These are phyloP conservation scores for Andrena minutula DNA, from an alignment of 2,888 invertebrate species.

Conservation along the genomic window DNA sequence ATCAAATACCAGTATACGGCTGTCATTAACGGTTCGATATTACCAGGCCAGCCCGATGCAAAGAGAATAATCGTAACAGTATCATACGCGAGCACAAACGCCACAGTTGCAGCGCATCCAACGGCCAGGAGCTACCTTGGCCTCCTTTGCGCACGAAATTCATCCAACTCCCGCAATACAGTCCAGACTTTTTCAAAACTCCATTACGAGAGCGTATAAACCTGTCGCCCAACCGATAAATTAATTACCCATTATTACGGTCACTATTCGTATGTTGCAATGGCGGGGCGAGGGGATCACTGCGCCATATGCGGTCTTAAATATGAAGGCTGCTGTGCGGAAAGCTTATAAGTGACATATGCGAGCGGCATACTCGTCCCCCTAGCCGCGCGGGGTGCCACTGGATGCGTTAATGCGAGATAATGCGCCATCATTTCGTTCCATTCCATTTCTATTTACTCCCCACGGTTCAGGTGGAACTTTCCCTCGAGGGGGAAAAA, in stretches of 20 bases:
- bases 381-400: conserved; percentile 44
- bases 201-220: conserved; percentile 11
- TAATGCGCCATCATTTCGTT: conserved; percentile 65
- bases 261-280: background rate
- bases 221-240: conserved; percentile 23
- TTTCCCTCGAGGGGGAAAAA: conserved; percentile 20
- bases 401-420: conserved; percentile 66
- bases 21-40: conserved; percentile 22
- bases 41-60: background rate
- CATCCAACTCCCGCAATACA: background rate
- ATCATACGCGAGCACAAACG: background rate
- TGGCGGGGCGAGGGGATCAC: conserved; percentile 26
- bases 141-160: background rate
- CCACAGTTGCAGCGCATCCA: background rate
- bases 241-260: conserved; percentile 54
- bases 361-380: conserved; percentile 52
- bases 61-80: conserved; percentile 16
- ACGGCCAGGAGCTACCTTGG: background rate
- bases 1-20: conserved; percentile 20
- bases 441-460: conserved; percentile 58
- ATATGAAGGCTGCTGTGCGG: conserved; percentile 55
- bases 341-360: conserved; percentile 69
- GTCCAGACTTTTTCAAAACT: conserved; percentile 13
- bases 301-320: conserved; percentile 67
- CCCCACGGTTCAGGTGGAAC: conserved; percentile 62